These are phyloP conservation scores for Danaus plexippus DNA, from an alignment of 1,140 invertebrate species.

Conservation along the genomic window DNA sequence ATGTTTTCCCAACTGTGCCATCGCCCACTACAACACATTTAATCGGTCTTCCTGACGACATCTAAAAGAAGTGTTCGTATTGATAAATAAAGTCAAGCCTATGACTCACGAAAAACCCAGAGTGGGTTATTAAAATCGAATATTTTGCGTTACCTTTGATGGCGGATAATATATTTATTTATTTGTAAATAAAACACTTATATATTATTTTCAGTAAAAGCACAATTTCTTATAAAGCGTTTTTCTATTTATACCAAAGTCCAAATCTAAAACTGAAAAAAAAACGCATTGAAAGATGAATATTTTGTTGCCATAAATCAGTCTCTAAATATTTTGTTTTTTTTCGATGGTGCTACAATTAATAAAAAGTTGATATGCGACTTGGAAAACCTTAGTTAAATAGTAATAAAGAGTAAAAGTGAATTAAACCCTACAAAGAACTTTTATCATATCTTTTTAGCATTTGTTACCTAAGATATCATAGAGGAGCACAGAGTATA, in stretches of 20 bases:
- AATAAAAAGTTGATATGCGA: no score
- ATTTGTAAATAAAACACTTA: conserved; percentile 9
- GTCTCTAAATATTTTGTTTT: not conserved
- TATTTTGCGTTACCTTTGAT: conserved; percentile 10
- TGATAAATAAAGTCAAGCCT: conserved; percentile 53
- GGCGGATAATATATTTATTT: conserved; percentile 11
- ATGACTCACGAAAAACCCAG: conserved; percentile 55
- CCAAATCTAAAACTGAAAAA: conserved; percentile 28
- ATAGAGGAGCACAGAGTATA: no score
- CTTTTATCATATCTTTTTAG: no score
- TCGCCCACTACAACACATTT: conserved; percentile 97
- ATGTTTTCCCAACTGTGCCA: conserved; percentile 96
- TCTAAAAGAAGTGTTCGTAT: conserved; percentile 63
- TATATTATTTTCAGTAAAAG: conserved; percentile 8
- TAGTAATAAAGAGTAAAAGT: no score
- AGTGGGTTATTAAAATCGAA: conserved; percentile 20
- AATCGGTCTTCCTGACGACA: conserved; percentile 91
- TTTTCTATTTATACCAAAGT: conserved; percentile 20
- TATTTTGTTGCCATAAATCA: conserved; percentile 25
- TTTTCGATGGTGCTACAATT: no score
- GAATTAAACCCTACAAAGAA: no score
- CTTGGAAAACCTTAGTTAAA: no score
- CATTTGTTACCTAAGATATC: no score
- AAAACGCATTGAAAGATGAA: conserved; percentile 40
- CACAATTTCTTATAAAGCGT: conserved; percentile 17